A percentile compares a stretch with the other conserved stretches of the same genome.
These are phyloP conservation scores for Smutsia gigantea DNA, from an alignment of 2,797 vertebrate species.

Conservation along the genomic window DNA sequence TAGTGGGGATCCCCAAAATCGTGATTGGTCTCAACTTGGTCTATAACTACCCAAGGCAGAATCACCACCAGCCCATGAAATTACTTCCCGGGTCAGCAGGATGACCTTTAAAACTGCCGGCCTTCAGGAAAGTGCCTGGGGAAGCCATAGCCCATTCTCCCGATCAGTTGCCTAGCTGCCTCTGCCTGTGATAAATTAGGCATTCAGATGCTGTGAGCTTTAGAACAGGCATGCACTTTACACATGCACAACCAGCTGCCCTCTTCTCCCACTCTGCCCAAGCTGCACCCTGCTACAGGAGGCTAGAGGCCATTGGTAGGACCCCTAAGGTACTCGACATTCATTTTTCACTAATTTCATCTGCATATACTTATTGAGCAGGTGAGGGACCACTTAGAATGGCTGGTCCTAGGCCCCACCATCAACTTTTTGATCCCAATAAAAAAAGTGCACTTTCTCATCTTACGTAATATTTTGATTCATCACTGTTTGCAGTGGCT, in stretches of 20 bases:
- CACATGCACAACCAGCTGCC: background rate
- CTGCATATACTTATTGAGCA: background rate
- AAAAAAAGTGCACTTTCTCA: background rate
- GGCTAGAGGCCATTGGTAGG: background rate
- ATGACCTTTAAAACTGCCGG: conserved; percentile 42
- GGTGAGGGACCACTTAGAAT: background rate
- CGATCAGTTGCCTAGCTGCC: background rate
- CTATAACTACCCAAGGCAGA: background rate
- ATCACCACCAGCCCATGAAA: background rate
- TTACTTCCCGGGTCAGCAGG: background rate
- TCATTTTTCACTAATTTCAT: background rate
- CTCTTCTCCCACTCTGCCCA: too few species aligned
- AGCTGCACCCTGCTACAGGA: background rate
- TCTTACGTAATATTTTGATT: background rate
- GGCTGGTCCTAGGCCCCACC: background rate
- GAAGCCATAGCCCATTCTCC: background rate
- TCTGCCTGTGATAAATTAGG: background rate
- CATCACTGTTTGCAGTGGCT: background rate
- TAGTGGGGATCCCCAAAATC: background rate
- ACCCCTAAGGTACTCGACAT: background rate
- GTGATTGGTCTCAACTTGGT: background rate
- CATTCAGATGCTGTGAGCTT: background rate
- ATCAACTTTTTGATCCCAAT: background rate
- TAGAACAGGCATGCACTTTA: background rate
- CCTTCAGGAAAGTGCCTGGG: background rate